Base-by-base conservation (phyloP, 1,140 invertebrate genomes). In the Pseudoatta argentina region DNA sequence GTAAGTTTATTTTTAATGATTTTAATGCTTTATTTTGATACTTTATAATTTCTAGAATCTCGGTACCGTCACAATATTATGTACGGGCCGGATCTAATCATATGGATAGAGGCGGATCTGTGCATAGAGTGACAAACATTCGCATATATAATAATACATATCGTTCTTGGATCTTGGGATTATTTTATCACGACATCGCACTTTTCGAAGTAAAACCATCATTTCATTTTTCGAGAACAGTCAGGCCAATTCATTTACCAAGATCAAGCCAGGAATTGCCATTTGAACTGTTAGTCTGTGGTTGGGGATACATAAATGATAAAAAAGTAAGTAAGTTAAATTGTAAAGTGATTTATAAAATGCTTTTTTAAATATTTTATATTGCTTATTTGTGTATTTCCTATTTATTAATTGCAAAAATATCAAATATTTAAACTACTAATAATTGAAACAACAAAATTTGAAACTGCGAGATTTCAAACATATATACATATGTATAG, bases 81-180 rank as follows among this genome's bases (percentile, higher is more conserved):
- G 73, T 92, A 24, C 86, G 92, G 3, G 92, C 89, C 21, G 92
- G 92, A 6, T 87, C 91, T 6, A 85, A 85, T 55, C 63, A 63
- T 21, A 57, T 16, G 3, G 4, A 86, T 16, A 21, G 2, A 21
- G 87, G 77, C 10, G 91, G 91, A 67, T 63, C 79, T 34, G 1
- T 88, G 27, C 90, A 88, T 24, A 73, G 27, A 1, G 12, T 92
- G 10, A 87, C 24, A 27, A 87, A 81, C 5, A 48, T 92, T 24
- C 3, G 87, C n/a, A 24, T 18, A 10, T 89, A 91, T 14, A 75
- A 91, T 16, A 24, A 55, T 1, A 61, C 86, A 18, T 63, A 48
- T 59, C 3, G 3, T 7, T 83, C 55, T 21, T 85, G 55, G 67
- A 55, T 27, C 6, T 55, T 24, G 10, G 34, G 10, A 10, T 14